Percentiles rank a stretch among this genome's conserved stretches.
Conservation (phyloP, 2,113 vertebrate species). For the Excalfactoria chinensis region DNA sequence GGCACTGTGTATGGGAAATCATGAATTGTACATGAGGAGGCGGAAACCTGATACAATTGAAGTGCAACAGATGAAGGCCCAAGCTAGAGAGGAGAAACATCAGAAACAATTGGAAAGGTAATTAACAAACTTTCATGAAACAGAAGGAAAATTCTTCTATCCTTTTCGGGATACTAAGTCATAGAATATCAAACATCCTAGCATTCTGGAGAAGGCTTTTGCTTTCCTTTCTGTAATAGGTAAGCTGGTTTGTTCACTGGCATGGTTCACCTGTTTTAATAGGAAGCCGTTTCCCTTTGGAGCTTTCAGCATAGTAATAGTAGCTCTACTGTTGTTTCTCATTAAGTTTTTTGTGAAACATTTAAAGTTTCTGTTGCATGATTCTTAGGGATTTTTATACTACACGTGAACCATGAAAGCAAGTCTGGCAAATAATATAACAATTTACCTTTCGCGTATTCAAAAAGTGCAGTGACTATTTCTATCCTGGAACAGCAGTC, state of each 20-base stretch:
- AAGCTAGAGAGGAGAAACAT: constrained; percentile 97
- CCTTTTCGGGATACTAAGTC: not conserved
- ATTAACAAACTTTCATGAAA: constrained; percentile 27
- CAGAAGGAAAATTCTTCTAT: not conserved
- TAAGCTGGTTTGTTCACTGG: not conserved
- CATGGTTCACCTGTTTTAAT: not conserved
- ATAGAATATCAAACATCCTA: not conserved
- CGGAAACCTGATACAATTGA: constrained; percentile 98
- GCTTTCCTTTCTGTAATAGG: not conserved
- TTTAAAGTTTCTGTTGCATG: not conserved
- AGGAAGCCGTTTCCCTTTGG: not conserved
- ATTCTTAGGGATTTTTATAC: not conserved
- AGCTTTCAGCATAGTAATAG: not conserved
- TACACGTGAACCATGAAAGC: not conserved
- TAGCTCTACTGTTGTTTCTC: not conserved
- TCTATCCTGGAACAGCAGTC: not conserved
- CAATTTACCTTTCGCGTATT: not conserved
- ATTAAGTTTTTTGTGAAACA: not conserved
- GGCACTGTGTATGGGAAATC: constrained; percentile 98
- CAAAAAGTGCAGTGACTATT: not conserved
- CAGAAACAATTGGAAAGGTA: constrained; percentile 98
- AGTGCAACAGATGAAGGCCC: constrained; percentile 99
- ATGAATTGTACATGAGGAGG: constrained; percentile 97
- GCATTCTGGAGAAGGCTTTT: not conserved
- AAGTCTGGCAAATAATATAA: not conserved